phyloP scores from a whole-genome alignment of 2,888 invertebrate genomes.

The Alcis repandata region DNA sequence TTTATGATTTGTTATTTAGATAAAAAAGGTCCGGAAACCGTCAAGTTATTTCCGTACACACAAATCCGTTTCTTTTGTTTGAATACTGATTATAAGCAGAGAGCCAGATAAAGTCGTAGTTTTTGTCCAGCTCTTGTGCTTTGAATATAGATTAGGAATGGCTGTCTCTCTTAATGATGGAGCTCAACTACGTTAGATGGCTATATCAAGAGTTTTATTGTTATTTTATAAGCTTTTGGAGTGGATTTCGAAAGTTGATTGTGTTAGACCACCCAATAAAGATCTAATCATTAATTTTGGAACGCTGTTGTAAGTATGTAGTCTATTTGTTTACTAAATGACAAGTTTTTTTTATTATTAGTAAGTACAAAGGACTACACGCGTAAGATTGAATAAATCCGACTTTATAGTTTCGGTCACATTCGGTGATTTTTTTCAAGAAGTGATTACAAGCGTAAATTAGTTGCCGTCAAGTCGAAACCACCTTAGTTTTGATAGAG shows the following conservation, averaged over 20 bases:
- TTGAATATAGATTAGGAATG: slow-evolving; percentile 29
- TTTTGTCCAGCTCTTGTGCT: slow-evolving; percentile 33
- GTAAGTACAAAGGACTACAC: too few relatives aligned
- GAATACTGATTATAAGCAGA: slow-evolving; percentile 61
- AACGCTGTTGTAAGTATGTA: not conserved
- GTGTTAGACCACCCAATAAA: slow-evolving; percentile 27
- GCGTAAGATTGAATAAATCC: too few relatives aligned
- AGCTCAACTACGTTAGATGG: slow-evolving; percentile 26
- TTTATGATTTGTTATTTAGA: slow-evolving; percentile 44
- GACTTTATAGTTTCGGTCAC: too few relatives aligned
- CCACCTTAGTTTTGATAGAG: too few relatives aligned
- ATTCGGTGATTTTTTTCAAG: too few relatives aligned
- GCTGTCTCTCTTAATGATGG: slow-evolving; percentile 16
- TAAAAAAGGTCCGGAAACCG: slow-evolving; percentile 59
- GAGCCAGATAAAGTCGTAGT: slow-evolving; percentile 29
- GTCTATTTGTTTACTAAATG: too few relatives aligned
- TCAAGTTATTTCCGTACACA: slow-evolving; percentile 61
- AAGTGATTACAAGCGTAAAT: too few relatives aligned
- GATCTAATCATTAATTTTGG: not conserved
- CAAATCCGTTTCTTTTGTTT: slow-evolving; percentile 58
- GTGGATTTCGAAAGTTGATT: slow-evolving; percentile 26
- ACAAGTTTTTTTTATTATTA: too few relatives aligned
- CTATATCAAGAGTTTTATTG: slow-evolving; percentile 32
- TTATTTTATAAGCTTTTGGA: slow-evolving; percentile 22
- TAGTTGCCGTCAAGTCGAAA: too few relatives aligned